Conservation (phyloP, 2,797 vertebrate genomes). For the Macrochelys suwanniensis region DNA sequence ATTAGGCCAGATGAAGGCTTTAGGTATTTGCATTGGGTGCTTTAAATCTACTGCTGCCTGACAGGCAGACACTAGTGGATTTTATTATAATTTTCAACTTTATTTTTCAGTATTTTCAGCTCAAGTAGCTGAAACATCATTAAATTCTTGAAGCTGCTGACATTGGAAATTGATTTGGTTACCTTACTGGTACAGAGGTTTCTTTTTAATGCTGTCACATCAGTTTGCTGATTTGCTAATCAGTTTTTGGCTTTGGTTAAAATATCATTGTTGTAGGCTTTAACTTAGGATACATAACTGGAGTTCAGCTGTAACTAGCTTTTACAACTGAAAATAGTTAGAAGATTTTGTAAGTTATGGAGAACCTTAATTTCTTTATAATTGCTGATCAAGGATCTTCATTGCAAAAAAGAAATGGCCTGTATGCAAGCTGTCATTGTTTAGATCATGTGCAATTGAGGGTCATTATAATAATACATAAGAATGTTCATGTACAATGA, state of each 20-base stretch:
- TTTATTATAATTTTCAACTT: conserved; percentile 37
- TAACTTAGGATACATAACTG: conserved; percentile 44
- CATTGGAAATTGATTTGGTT: conserved; percentile 30
- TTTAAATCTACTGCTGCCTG: conserved; percentile 48
- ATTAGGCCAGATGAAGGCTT: conserved; percentile 71
- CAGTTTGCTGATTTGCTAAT: conserved; percentile 45
- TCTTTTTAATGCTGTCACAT: conserved; percentile 47
- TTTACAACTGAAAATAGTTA: conserved; percentile 5
- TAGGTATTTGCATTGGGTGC: conserved; percentile 53
- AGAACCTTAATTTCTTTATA: not conserved
- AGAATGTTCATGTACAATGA: not conserved
- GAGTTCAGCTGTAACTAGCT: conserved; percentile 26
- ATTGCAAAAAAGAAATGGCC: not conserved
- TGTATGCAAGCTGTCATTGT: not conserved
- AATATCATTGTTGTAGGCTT: conserved; percentile 35
- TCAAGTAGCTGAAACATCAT: conserved; percentile 48
- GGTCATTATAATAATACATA: not conserved
- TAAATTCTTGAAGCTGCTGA: conserved; percentile 43
- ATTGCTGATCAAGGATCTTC: not conserved
- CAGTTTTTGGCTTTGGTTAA: conserved; percentile 42
- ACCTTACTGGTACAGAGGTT: conserved; percentile 9
- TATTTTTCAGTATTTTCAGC: not conserved
- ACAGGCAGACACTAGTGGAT: conserved; percentile 17
- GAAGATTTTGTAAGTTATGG: not conserved
- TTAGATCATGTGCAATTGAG: conserved; percentile 2